Evolutionary conservation across 2,797 vertebrate genomes (phyloP).

Genomic region (Notamacropus eugenii): DNA sequence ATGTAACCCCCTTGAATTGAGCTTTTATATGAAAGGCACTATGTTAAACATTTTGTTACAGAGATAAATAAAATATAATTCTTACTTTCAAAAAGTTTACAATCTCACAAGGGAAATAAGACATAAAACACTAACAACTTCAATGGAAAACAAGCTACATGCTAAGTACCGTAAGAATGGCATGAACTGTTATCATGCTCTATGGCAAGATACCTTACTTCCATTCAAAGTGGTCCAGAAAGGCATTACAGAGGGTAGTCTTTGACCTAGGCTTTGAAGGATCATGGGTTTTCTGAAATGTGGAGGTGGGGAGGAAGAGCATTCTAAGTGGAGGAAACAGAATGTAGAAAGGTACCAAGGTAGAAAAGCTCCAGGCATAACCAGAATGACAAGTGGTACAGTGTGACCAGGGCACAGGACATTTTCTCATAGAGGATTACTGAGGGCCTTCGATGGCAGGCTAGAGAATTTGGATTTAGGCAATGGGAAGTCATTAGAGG

Average conservation of each 20-base stretch:
- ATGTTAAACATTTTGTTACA: constrained; percentile 28
- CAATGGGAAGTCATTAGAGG: neutral
- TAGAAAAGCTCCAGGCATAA: neutral
- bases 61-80: constrained; percentile 37
- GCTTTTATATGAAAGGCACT: neutral
- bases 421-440: neutral
- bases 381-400: neutral
- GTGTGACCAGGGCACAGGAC: neutral
- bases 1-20: too few relatives aligned
- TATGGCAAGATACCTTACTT: neutral
- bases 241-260: neutral
- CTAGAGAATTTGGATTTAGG: neutral
- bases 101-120: neutral
- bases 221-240: neutral
- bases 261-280: neutral
- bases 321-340: neutral
- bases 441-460: neutral
- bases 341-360: neutral
- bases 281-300: neutral
- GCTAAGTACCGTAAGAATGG: neutral
- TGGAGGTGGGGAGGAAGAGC: neutral
- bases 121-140: constrained; percentile 1
- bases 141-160: neutral
- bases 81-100: constrained; percentile 19
- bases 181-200: neutral